Evolutionary conservation across 1,140 invertebrate species (phyloP), one percentile per base, ranked within the genome.

Genomic region (Diachasmimorpha longicaudata): DNA sequence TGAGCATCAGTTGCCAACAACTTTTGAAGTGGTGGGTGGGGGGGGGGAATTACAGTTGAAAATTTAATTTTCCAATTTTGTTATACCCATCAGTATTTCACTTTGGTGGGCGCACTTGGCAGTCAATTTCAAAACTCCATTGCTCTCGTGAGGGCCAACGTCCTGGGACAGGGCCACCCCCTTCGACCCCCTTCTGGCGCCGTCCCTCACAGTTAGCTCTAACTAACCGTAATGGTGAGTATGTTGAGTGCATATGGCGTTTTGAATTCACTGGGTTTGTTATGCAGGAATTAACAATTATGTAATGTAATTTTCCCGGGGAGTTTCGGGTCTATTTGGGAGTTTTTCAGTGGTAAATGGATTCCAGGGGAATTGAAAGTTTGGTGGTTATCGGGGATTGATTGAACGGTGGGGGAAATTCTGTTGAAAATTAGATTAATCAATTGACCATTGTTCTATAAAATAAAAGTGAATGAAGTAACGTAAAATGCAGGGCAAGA

Each of bases 31-130:
- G 1, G 58, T 23, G 39, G 39, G 39, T 4, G 39, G 39, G 4
- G 39, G 39, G 39, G 13, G 39, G 9, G 11, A 63, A 63, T 63
- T 63, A 63, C 14, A 63, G 58, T 23, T 63, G 19, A 63, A 63
- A 63, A 63, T 63, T 63, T 63, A 63, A 63, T 63, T 25, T 63
- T 63, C 21, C 58, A 63, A 63, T 63, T 63, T 63, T 25, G 58
- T 23, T 31, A 25, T 31, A 63, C 58, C 58, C 58, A 63, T 31
- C 58, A 63, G 23, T 63, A 63, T 63, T 63, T 52, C 48, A 25
- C 58, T 63, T 63, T 63, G 58, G 21, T 63, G 23, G 19, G 23
- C 11, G 58, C 58, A 63, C 58, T 63, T 31, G 19, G 21, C 58
- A n/a, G 19, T 63, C 23, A 63, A 63, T 63, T 63, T 25, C 58